Evolutionary conservation across 2,113 vertebrate genomes (phyloP), one percentile per base, ranked within the genome.

Genomic region (Daboia siamensis): DNA sequence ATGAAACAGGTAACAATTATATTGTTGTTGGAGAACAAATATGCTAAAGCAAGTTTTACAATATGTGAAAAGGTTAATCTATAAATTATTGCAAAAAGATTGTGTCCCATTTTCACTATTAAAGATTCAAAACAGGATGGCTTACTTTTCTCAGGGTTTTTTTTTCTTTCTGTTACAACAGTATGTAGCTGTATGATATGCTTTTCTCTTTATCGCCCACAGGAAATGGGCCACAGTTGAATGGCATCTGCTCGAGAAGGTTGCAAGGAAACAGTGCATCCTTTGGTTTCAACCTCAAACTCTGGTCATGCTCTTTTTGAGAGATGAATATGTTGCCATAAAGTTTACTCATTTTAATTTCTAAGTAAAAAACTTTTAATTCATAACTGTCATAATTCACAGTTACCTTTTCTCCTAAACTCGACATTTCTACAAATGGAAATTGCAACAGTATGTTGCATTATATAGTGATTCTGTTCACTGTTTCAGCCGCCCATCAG

Each of bases 371-470:
- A 90, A 95, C 97, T 96, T 96, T 95, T 95, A 97, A 95, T 96
- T 96, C 85, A 92, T 93, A 26, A 94, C 96, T 96, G 96, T 97
- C 97, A 97, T 94, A 39, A 39, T 97, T 92, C 96, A 61, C 10
- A 8, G 92, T 94, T 94, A 94, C 93, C 93, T 97, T 94, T 95
- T 93, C 92, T 92, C 92, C 96, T 95, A 57, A 1, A 15, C 11
- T 88, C 1, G 1, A n/a, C 51, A 44, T 88, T n/a, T 88, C n/a
- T 88, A 23, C 86, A 54, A 20, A 54, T 54, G 26, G 86, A 29
- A 23, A 5, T 48, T 52, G n/a, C 13, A 87, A 54, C 26, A 87
- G 15, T 29, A 87, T 87, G 29, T 54, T 52, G 86, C 86, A n/a
- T 52, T 54, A n/a, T 7, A 3, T 20, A 80, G 74, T 80, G 33